Percentiles rank a stretch among this genome's conserved stretches.
Conservation (phyloP, 2,113 vertebrate genomes). For the Macquaria australasica region DNA sequence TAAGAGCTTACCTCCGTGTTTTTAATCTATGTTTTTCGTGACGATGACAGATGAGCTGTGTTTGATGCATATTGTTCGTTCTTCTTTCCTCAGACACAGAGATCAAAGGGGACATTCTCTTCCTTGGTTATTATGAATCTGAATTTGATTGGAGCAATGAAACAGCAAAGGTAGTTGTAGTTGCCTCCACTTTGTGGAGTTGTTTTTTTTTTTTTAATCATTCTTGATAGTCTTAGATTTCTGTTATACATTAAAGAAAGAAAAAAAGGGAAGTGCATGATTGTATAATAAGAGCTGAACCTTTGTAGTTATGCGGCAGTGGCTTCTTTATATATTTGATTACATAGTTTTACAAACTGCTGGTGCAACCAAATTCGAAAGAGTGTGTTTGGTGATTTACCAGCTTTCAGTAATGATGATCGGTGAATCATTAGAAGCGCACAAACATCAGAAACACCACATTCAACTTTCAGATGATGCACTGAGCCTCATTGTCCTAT, state of each 20-base stretch:
- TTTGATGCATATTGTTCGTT: constrained; percentile 22
- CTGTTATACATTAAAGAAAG: neutral
- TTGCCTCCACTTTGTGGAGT: neutral
- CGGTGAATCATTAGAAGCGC: no score
- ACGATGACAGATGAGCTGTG: neutral
- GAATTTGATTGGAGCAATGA: constrained; percentile 95
- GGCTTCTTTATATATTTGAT: neutral
- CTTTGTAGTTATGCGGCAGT: neutral
- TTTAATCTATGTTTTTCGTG: neutral
- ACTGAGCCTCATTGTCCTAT: neutral
- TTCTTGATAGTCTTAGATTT: neutral
- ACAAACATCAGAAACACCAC: neutral
- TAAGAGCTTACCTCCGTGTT: constrained; percentile 54
- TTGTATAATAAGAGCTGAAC: neutral
- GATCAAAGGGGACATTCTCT: constrained; percentile 92
- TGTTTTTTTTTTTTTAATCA: no score
- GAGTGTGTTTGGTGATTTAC: no score
- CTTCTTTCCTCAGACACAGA: constrained; percentile 88
- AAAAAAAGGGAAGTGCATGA: neutral
- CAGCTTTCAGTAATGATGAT: no score
- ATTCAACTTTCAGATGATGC: neutral
- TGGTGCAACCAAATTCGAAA: no score
- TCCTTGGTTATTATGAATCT: constrained; percentile 92
- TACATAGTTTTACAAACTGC: no score
- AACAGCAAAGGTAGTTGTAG: constrained; percentile 91